These are phyloP conservation scores for Microctonus aethiopoides DNA, from an alignment of 2,888 invertebrate genomes.

Conservation along the genomic window DNA sequence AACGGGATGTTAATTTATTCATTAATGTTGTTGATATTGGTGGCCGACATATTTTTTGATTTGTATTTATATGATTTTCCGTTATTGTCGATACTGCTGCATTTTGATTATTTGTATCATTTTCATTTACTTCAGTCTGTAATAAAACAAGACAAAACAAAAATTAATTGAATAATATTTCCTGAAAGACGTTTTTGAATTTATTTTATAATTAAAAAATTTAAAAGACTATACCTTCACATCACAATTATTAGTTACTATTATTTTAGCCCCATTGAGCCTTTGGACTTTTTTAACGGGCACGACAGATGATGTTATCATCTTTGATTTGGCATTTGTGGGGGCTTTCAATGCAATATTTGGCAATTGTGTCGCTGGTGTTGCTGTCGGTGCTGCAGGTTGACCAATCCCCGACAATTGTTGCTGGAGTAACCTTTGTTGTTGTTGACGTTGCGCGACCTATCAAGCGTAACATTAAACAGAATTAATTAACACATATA, in stretches of 20 bases:
- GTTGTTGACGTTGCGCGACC: conserved; percentile 78
- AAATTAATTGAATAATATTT: too few species aligned
- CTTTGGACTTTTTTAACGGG: conserved; percentile 64
- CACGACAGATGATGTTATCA: conserved; percentile 61
- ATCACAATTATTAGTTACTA: conserved; percentile 64
- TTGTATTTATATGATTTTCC: conserved; percentile 60
- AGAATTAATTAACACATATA: background rate
- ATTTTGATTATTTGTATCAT: conserved; percentile 55
- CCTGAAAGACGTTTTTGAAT: too few species aligned
- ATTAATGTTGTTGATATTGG: conserved; percentile 62
- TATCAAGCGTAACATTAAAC: conserved; percentile 50
- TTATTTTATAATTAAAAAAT: too few species aligned
- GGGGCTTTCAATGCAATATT: conserved; percentile 54
- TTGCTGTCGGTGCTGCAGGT: conserved; percentile 56
- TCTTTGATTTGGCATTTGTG: conserved; percentile 60
- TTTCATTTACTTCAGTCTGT: conserved; percentile 61
- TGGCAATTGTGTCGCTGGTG: conserved; percentile 56
- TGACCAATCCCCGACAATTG: conserved; percentile 63
- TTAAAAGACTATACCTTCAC: conserved; percentile 60
- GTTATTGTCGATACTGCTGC: conserved; percentile 50
- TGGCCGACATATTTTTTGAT: conserved; percentile 61
- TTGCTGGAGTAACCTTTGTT: conserved; percentile 71
- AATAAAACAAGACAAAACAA: conserved; percentile 30
- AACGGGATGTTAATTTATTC: conserved; percentile 51
- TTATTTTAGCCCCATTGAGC: conserved; percentile 64